Base-by-base conservation (phyloP, 2,113 vertebrate species). In the Arenaria interpres region DNA sequence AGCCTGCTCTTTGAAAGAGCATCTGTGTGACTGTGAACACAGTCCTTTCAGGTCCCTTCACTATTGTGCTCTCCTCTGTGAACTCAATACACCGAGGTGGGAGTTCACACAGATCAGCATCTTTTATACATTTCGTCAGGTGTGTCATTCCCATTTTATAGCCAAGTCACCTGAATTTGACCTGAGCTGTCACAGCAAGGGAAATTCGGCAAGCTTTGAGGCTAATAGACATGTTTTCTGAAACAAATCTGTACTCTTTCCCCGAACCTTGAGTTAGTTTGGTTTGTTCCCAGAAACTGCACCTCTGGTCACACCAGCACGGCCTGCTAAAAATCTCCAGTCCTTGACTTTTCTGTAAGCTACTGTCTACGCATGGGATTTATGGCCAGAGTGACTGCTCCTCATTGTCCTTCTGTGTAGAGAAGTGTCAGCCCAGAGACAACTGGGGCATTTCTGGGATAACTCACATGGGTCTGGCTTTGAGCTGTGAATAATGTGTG, bases 1-100 rank as follows among this genome's bases (percentile, higher is more conserved):
- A 95, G 74, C 57, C 62, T 85, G 80, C 32, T 87, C 93, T 93
- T 97, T 97, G 94, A 93, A 95, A 96, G 71, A 20, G 30, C 80
- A 91, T 88, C 95, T 5, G 0, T 82, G 50, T 48, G 30, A 67
- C 53, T 62, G 12, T 84, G 92, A 93, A 90, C 80, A 72, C 0
- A 0, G 72, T 39, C 68, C 56, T 88, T 86, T 94, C 86, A 92
- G 39, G 87, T 50, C 77, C 45, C 73, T n/a, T 32, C 48, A 2
- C 28, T 53, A 7, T 71, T 64, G 57, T 81, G 43, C 3, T 1
- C 50, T 81, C 46, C 60, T 68, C 76, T 90, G 76, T 89, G 73
- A 96, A 89, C 80, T 89, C 89, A 89, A 91, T 95, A 85, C 77
- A 30, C 35, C 0, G 0, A 91, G 69, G 32, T 14, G 62, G 89